Evolutionary conservation across 2,113 vertebrate species (phyloP), one percentile per base, ranked within the genome.

Genomic region (Alectura lathami): DNA sequence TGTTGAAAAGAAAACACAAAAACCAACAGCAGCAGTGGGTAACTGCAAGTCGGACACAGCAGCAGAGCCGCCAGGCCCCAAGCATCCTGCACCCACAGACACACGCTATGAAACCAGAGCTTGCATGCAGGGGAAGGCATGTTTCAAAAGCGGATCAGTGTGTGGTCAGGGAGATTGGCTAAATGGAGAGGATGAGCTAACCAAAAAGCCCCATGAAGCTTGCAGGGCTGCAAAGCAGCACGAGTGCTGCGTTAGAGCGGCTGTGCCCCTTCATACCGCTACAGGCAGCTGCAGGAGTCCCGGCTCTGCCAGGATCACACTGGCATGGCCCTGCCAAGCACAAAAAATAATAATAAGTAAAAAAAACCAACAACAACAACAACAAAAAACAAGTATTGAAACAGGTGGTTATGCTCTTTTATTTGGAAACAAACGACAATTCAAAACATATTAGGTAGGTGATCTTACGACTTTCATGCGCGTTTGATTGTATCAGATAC

Each of bases 241-340:
- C 1, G 0, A 9, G 59, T 1, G 2, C 40, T 8, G 13, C 47
- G 38, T n/a, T 12, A 16, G n/a, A 43, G 42, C 42, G 15, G 42
- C 42, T 15, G 42, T 43, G 24, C 27, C 24, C 34, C 47, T 56
- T 17, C 4, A 23, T 40, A 45, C 16, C 29, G 7, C 3, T 4
- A 18, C 18, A 36, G 34, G 18, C 10, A 34, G 20, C 30, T 60
- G 11, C 0, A 0, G 36, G n/a, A 15, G 24, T 48, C 26, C 38
- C 36, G 7, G 43, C 32, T 16, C 23, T 60, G 8, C 51, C 29
- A 24, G 43, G 27, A 10, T 82, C 3, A 1, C 62, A 40, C 1
- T 4, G 32, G n/a, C 13, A 5, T 21, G 5, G 5, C 20, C 36
- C 45, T 48, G 27, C 32, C 77, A 13, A 20, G 24, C 50, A 45